Percentiles rank a stretch among this genome's conserved stretches.
phyloP scores from a whole-genome alignment of 2,797 vertebrate species.

The Ara ararauna region DNA sequence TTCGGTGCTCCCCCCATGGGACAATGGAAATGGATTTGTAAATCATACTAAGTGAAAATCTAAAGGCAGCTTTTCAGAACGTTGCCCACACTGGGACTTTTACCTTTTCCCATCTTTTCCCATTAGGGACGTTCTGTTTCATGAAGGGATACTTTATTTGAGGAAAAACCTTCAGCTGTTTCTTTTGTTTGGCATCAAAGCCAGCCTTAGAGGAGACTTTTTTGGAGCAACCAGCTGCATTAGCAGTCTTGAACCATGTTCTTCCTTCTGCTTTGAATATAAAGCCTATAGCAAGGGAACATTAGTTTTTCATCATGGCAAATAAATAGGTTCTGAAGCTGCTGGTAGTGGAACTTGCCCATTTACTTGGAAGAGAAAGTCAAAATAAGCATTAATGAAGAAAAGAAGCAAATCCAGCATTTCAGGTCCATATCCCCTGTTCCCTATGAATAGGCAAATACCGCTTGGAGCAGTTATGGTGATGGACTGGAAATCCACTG shows the following conservation, averaged over 20 bases:
- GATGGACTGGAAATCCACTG: background rate
- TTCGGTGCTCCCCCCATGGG: background rate
- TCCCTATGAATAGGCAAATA: background rate
- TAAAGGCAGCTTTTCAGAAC: background rate
- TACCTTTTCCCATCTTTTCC: background rate
- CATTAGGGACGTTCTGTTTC: background rate
- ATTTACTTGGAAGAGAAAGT: constrained; percentile 42
- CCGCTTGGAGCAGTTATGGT: background rate
- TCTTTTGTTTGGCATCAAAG: constrained; percentile 43
- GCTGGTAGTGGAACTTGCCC: constrained; percentile 25
- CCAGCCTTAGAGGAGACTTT: background rate
- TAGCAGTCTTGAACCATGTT: constrained; percentile 36
- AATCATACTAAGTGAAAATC: background rate
- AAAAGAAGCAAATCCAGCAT: constrained; percentile 37
- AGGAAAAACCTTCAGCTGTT: constrained; percentile 15
- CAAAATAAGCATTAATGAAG: constrained; percentile 31
- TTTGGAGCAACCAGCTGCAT: constrained; percentile 24
- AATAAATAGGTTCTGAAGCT: background rate
- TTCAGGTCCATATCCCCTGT: constrained; percentile 10
- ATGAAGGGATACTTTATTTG: background rate
- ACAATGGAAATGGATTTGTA: background rate
- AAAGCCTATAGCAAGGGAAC: constrained; percentile 24
- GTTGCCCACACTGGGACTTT: background rate
- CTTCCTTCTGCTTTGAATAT: constrained; percentile 54
- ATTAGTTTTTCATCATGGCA: background rate